These are phyloP conservation scores for Sinosuthora webbiana DNA, from an alignment of 2,113 vertebrate species.

Conservation along the genomic window DNA sequence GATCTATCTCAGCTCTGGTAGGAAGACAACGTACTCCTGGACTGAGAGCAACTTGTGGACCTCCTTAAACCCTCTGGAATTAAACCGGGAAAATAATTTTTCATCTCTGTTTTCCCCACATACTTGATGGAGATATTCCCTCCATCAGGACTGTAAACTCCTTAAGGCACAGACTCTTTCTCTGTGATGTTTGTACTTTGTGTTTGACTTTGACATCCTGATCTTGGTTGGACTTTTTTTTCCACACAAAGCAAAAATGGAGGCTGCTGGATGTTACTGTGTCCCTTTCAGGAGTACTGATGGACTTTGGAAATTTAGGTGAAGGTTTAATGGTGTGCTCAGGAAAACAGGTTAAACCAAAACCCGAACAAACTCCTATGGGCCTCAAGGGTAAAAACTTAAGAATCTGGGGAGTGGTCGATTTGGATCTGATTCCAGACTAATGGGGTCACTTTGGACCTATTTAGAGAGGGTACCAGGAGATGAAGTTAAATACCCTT, in stretches of 20 bases:
- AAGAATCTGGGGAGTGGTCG: background rate
- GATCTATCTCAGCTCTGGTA: background rate
- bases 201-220: background rate
- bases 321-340: background rate
- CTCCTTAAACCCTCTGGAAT: background rate
- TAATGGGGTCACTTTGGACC: background rate
- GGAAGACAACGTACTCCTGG: background rate
- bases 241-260: background rate
- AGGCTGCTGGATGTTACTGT: background rate
- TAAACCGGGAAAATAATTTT: background rate
- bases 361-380: background rate
- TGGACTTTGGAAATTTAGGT: background rate
- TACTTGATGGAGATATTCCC: background rate
- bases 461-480: background rate
- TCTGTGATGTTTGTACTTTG: background rate
- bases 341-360: background rate
- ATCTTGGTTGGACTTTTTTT: background rate
- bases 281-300: background rate
- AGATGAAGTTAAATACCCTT: background rate
- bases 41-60: background rate
- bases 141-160: background rate
- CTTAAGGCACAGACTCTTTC: background rate
- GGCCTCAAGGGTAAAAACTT: background rate
- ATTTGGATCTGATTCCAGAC: background rate
- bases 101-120: background rate